These are phyloP conservation scores for Chondrilla cf. caribensis DNA, from an alignment of 37 sponge, comb jelly and placozoan species.

Conservation along the genomic window DNA sequence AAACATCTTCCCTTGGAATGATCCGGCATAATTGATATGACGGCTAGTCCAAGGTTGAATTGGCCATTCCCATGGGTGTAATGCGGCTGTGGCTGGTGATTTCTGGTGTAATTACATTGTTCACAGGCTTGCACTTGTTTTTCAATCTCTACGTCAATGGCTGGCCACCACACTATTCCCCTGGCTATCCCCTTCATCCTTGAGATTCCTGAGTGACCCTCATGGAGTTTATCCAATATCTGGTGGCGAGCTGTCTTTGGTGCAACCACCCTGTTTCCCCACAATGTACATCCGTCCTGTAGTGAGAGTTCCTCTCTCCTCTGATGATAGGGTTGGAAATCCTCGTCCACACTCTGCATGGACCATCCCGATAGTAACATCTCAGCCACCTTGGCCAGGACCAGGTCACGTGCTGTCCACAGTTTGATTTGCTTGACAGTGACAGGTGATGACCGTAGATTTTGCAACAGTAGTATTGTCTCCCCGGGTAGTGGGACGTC, in stretches of 20 bases:
- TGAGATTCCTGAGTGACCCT: slow-evolving; percentile 27
- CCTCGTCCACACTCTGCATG: neutral
- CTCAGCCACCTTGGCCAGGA: neutral
- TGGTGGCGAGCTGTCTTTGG: neutral
- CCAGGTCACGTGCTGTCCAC: slow-evolving; percentile 17
- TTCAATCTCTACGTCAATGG: slow-evolving; percentile 19
- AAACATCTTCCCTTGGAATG: slow-evolving; percentile 29
- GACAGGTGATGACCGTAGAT: neutral
- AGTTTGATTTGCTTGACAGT: slow-evolving; percentile 1
- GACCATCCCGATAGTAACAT: neutral
- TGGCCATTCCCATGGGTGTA: slow-evolving; percentile 38
- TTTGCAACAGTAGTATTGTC: neutral
- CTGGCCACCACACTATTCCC: slow-evolving; percentile 36
- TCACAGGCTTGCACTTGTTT: neutral
- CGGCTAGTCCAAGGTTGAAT: slow-evolving; percentile 12
- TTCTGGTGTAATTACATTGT: slow-evolving; percentile 17
- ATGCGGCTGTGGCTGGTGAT: slow-evolving; percentile 2
- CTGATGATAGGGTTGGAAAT: neutral
- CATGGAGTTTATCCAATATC: slow-evolving; percentile 2
- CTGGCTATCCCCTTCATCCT: slow-evolving; percentile 32
- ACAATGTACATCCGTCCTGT: slow-evolving; percentile 14
- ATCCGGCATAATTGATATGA: slow-evolving; percentile 24
- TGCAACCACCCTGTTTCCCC: slow-evolving; percentile 10
- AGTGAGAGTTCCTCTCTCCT: slow-evolving; percentile 1
- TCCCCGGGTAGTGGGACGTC: slow-evolving; percentile 9